A percentile compares a stretch with the other conserved stretches of the same genome.
Evolutionary conservation across 2,113 vertebrate genomes (phyloP).

Genomic region (Thymallus thymallus): DNA sequence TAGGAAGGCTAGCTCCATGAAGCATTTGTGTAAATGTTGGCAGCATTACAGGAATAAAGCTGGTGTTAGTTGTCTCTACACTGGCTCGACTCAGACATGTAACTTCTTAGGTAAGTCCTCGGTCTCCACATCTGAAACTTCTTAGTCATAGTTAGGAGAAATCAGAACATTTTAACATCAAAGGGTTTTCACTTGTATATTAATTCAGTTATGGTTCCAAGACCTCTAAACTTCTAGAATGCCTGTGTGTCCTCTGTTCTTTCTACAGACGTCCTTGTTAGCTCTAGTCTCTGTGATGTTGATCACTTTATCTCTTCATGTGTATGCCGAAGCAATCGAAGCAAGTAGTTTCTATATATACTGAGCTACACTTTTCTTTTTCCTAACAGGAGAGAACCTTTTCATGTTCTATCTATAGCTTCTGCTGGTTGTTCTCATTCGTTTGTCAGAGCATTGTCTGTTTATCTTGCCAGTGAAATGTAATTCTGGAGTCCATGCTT

Average conservation of each 20-base stretch:
- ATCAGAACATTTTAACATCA: not conserved
- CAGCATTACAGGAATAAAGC: slow-evolving; percentile 53
- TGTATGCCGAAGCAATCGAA: not conserved
- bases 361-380: not conserved
- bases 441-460: slow-evolving; percentile 20
- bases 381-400: not conserved
- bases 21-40: slow-evolving; percentile 61
- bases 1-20: slow-evolving; percentile 18
- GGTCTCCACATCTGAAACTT: not conserved
- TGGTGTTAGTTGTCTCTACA: slow-evolving; percentile 42
- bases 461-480: not conserved
- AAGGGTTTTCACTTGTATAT: not conserved
- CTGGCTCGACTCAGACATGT: slow-evolving; percentile 50
- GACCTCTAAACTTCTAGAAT: not conserved
- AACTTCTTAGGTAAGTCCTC: slow-evolving; percentile 45
- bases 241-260: not conserved
- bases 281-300: not conserved
- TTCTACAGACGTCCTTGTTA: not conserved
- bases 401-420: slow-evolving; percentile 11
- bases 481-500: not conserved
- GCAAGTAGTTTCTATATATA: not conserved
- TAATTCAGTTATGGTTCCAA: not conserved
- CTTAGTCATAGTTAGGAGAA: not conserved
- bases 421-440: slow-evolving; percentile 14
- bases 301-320: not conserved